Evolutionary conservation across 2,888 invertebrate genomes (phyloP).

Genomic region (Leptinotarsa peninsularis): DNA sequence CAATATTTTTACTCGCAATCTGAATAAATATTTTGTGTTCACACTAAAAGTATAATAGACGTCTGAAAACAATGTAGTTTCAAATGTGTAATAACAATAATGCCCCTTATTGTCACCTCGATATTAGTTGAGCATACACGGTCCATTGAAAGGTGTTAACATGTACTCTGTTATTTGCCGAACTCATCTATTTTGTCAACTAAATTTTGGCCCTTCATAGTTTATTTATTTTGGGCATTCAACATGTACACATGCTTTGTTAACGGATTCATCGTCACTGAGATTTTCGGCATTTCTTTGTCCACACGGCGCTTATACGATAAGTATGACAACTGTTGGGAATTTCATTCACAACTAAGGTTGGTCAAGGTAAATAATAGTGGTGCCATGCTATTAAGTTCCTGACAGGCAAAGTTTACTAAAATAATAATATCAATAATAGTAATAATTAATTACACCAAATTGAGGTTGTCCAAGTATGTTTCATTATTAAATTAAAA

Average conservation of each 20-base stretch:
- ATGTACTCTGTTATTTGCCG: conserved; percentile 43
- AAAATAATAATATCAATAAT: too few relatives aligned
- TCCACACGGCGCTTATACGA: conserved; percentile 21
- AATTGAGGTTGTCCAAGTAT: too few relatives aligned
- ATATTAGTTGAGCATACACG: conserved; percentile 44
- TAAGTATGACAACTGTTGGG: conserved; percentile 1
- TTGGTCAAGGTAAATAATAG: conserved; percentile 12
- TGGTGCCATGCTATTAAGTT: background rate
- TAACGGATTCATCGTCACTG: conserved; percentile 41
- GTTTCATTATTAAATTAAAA: too few relatives aligned
- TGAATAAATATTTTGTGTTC: conserved; percentile 5
- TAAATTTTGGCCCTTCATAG: conserved; percentile 42
- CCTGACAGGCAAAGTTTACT: background rate
- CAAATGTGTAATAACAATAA: conserved; percentile 37
- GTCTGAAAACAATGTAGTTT: conserved; percentile 26
- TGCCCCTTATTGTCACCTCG: conserved; percentile 42
- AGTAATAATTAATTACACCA: too few relatives aligned
- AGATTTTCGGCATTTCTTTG: conserved; percentile 30
- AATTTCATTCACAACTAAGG: conserved; percentile 23
- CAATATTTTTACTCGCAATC: background rate
- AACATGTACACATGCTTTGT: conserved; percentile 41
- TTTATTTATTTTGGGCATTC: conserved; percentile 43
- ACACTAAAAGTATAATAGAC: conserved; percentile 7
- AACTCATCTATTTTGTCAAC: conserved; percentile 44
- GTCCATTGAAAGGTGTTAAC: conserved; percentile 42